Base-by-base conservation (phyloP, 2,113 vertebrate genomes). In the Capreolus pygargus region DNA sequence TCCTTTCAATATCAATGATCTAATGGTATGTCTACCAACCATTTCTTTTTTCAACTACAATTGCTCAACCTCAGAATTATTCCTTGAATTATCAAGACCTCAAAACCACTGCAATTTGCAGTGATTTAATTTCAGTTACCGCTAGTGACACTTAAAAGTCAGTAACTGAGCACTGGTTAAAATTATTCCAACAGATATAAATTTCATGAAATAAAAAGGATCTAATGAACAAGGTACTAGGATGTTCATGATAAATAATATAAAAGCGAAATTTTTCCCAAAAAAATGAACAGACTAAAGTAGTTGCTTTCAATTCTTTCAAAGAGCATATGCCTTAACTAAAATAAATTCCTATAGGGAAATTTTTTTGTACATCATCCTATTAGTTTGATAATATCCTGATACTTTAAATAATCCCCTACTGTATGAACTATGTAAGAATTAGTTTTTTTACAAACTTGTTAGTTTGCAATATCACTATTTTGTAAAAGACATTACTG, bases 401-500 rank as follows among this genome's bases (percentile, higher is more conserved):
- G 89, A 94, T 52, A 97, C 67, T 95, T 97, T 88, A 95, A 86
- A 96, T 95, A 97, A 74, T 91, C 95, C 54, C 61, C 6, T 91
- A 91, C 85, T 94, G 79, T 36, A 47, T 78, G 81, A 78, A 55
- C 81, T 88, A 70, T 84, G 95, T 7, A 91, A 95, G n/a, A 93
- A 92, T 64, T 84, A 83, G 25, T 61, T 84, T 81, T 36, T 93
- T 47, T 97, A 85, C 86, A 93, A 86, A 97, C 57, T 21, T 23
- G 78, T 88, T 95, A 98, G 95, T 95, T 97, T 93, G 12, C 8
- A 98, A 82, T 95, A 97, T 97, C 96, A 98, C 93, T 96, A 97
- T 95, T 98, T 98, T 98, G 94, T 98, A 97, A 95, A 98, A 98
- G 97, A 98, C 92, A 98, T 89, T 98, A 97, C 74, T 97, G 95